Evolutionary conservation across 2,113 vertebrate species (phyloP).

Genomic region (Ictalurus punctatus): DNA sequence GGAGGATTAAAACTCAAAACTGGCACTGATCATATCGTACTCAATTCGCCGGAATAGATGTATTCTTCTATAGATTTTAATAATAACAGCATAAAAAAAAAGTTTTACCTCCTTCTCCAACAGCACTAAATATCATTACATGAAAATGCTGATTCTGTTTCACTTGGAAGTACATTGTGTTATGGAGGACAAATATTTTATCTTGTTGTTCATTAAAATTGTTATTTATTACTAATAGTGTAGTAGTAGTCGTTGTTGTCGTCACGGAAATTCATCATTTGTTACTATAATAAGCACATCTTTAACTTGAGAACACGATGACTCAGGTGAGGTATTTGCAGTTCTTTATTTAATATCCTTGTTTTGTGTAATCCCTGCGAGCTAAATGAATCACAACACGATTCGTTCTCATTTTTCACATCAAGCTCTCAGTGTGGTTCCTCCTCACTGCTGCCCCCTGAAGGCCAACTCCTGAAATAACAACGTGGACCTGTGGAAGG

Average conservation of each 20-base stretch:
- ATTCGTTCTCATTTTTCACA: background rate
- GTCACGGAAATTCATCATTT: background rate
- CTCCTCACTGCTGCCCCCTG: constrained; percentile 56
- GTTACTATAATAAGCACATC: background rate
- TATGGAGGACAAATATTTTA: background rate
- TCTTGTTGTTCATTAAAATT: background rate
- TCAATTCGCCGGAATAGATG: background rate
- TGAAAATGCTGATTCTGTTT: background rate
- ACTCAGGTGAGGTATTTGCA: background rate
- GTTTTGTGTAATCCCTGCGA: background rate
- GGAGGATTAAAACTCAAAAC: background rate
- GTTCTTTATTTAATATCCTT: background rate
- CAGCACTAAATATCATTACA: background rate
- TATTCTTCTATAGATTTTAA: background rate
- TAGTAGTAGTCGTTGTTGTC: background rate
- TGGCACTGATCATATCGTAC: background rate
- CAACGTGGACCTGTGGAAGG: background rate
- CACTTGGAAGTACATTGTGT: background rate
- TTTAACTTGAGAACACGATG: background rate
- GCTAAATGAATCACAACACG: background rate
- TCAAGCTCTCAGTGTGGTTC: background rate
- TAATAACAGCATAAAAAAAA: background rate
- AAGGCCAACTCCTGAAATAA: constrained; percentile 41
- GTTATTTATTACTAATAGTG: background rate
- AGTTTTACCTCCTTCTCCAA: background rate